Evolutionary conservation across 2,888 invertebrate species (phyloP).

Genomic region (Volucella zonaria): DNA sequence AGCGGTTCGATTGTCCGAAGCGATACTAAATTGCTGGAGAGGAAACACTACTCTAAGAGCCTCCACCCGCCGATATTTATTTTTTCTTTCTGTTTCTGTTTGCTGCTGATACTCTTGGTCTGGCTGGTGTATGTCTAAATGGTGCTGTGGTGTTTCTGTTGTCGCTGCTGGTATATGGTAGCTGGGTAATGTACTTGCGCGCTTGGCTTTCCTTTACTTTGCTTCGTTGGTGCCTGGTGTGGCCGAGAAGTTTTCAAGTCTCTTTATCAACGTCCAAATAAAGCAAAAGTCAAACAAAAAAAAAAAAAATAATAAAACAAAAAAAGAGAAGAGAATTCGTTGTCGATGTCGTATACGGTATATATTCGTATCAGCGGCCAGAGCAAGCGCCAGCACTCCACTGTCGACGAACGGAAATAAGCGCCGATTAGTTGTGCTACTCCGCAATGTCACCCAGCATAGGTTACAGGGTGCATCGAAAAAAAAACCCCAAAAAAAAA

Average conservation of each 20-base stretch:
- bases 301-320: not conserved
- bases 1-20: slow-evolving; percentile 67
- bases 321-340: slow-evolving; percentile 46
- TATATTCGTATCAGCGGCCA: not conserved
- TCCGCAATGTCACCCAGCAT: slow-evolving; percentile 2
- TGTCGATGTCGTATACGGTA: slow-evolving; percentile 11
- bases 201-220: not conserved
- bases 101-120: slow-evolving; percentile 20
- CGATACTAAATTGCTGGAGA: slow-evolving; percentile 70
- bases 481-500: not conserved
- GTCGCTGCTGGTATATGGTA: slow-evolving; percentile 21
- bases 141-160: slow-evolving; percentile 18
- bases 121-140: slow-evolving; percentile 26
- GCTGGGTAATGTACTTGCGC: slow-evolving; percentile 31
- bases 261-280: slow-evolving; percentile 43
- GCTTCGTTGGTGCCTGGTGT: slow-evolving; percentile 9
- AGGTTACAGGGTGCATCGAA: slow-evolving; percentile 54
- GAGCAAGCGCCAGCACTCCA: slow-evolving; percentile 48
- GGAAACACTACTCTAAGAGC: slow-evolving; percentile 66
- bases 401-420: slow-evolving; percentile 51
- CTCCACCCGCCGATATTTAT: slow-evolving; percentile 55
- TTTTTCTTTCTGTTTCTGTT: slow-evolving; percentile 16
- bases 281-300: not conserved
- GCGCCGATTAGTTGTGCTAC: slow-evolving; percentile 41
- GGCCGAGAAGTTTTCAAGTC: slow-evolving; percentile 53